Evolutionary conservation across 2,113 vertebrate species (phyloP).

Genomic region (Reinhardtius hippoglossoides): DNA sequence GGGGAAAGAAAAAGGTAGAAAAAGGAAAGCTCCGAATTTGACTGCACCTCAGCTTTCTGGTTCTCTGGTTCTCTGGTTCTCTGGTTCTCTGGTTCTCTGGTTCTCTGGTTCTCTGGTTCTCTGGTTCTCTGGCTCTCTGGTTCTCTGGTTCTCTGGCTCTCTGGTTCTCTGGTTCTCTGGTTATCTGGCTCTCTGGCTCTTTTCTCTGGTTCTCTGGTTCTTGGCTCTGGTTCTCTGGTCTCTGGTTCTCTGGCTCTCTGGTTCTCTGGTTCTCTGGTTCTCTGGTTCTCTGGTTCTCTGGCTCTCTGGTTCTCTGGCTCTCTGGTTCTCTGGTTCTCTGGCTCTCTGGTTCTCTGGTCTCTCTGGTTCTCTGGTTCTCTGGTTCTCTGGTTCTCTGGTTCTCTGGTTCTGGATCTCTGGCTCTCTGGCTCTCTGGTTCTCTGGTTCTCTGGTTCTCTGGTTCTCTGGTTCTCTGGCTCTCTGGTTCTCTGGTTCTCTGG

Average conservation of each 20-base stretch:
- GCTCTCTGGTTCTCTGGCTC: not conserved
- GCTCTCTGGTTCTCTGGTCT: not conserved
- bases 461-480: not conserved
- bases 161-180: not conserved
- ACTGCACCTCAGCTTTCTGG: not conserved
- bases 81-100: no score
- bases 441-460: slow-evolving; percentile 3
- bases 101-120: not conserved
- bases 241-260: not conserved
- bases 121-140: not conserved
- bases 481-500: not conserved
- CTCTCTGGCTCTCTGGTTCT: not conserved
- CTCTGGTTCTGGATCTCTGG: slow-evolving; percentile 1
- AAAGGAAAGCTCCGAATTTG: no score
- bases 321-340: not conserved
- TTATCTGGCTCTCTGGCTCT: no score
- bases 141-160: no score
- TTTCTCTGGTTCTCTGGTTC: not conserved
- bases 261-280: not conserved
- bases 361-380: not conserved
- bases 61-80: not conserved
- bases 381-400: not conserved
- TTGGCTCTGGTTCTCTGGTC: not conserved
- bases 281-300: slow-evolving; percentile 2
- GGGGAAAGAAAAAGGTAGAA: slow-evolving; percentile 3